Base-by-base conservation (phyloP, 2,113 vertebrate species). In the Lycaon pictus region DNA sequence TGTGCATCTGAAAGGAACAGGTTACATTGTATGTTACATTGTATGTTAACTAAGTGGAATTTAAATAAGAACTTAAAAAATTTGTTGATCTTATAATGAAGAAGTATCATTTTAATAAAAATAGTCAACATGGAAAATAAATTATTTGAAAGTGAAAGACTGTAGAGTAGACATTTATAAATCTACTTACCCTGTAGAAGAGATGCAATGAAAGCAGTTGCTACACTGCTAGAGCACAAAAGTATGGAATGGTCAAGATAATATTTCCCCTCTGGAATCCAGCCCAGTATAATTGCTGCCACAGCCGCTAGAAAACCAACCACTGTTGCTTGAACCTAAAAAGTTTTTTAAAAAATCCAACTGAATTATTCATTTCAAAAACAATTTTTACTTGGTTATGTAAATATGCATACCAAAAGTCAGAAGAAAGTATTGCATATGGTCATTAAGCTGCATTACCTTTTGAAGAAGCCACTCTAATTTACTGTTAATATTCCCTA, bases 231-330 rank as follows among this genome's bases (percentile, higher is more conserved):
- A 22, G 99, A 99, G 98, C 99, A 99, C 58, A 99, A 95, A 82
- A 99, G 98, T 67, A 99, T 98, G 1, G 99, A 99, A 53, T 99
- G 99, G 97, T 99, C 99, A 71, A 99, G 99, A 96, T 99, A 99
- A 96, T 99, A 99, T 98, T 99, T 99, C 63, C 99, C 99, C 84
- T 99, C 99, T 20, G 99, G 99, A 97, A 99, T 99, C 99, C 99
- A 99, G 81, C 99, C 99, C 77, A 99, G 96, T 76, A 99, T 98
- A 71, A 99, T 99, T 0, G 99, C 99, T 19, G 99, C 99, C 96
- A 99, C 99, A 0, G 99, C 99, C 69, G 99, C 99, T 97, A 99
- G 98, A 98, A 99, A 99, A 2, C 99, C 99, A 98, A 99, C 99
- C 4, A 99, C 99, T 13, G 99, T 99, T 87, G 99, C 99, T 98